Evolutionary conservation across 2,113 vertebrate species (phyloP).

Genomic region (Phaetusa simplex): DNA sequence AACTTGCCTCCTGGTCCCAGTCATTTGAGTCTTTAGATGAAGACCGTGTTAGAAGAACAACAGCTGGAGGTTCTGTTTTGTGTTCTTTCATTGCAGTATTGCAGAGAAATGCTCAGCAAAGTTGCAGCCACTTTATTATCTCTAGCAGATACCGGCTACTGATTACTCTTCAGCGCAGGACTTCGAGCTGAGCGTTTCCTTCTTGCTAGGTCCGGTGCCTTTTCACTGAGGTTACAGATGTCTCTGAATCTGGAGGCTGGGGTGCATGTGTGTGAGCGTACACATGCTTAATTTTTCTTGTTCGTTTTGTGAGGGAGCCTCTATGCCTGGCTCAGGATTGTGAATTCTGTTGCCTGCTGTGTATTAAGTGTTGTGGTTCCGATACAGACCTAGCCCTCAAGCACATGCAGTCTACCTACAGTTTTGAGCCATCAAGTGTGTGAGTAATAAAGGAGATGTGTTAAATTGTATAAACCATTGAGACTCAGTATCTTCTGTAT

Average conservation of each 20-base stretch:
- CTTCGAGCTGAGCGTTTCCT: neutral
- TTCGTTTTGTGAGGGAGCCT: neutral
- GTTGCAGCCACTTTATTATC: neutral
- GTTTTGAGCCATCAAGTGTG: neutral
- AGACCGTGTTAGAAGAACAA: neutral
- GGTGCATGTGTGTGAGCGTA: neutral
- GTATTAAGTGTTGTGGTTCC: neutral
- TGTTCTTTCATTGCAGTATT: neutral
- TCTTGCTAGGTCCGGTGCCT: neutral
- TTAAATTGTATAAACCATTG: neutral
- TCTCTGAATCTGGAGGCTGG: neutral
- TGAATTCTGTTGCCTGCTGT: neutral
- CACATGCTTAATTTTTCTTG: accelerated
- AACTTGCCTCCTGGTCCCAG: neutral
- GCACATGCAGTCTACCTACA: neutral
- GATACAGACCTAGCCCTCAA: neutral
- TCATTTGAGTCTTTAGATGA: neutral
- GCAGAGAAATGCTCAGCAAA: neutral
- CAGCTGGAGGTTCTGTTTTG: neutral
- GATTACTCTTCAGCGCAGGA: neutral
- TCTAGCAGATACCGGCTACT: neutral
- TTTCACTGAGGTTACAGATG: neutral
- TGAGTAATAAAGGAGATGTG: neutral
- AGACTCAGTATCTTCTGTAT: neutral
- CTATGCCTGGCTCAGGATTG: neutral